A percentile compares a stretch with the other conserved stretches of the same genome.
phyloP scores from a whole-genome alignment of 2,113 vertebrate genomes.

The Diadophis punctatus region DNA sequence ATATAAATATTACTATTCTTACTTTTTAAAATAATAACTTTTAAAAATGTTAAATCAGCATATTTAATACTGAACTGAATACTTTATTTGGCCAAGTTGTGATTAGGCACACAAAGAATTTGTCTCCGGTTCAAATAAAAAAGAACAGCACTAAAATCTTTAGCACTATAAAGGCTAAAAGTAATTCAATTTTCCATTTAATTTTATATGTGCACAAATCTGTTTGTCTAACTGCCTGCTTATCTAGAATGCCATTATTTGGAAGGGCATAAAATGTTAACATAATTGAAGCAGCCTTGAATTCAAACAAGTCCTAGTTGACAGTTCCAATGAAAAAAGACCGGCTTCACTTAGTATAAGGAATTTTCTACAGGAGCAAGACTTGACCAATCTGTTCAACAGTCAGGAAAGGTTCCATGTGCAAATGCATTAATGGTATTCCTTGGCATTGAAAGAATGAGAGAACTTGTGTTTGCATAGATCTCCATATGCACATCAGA shows the following conservation, averaged over 20 bases:
- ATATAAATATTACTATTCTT: slow-evolving; percentile 59
- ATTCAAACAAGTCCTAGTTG: slow-evolving; percentile 18
- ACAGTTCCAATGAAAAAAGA: not conserved
- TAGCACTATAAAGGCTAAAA: not conserved
- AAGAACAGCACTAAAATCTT: not conserved
- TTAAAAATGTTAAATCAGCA: slow-evolving; percentile 52
- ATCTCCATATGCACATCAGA: not conserved
- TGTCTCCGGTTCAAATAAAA: not conserved
- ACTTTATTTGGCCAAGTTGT: too few species aligned
- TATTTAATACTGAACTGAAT: slow-evolving; percentile 11
- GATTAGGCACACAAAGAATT: too few species aligned
- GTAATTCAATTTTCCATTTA: not conserved
- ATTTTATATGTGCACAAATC: not conserved
- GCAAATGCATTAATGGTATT: not conserved
- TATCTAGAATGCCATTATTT: slow-evolving; percentile 6
- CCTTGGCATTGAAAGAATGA: not conserved
- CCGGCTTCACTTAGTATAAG: not conserved
- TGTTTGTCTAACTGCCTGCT: not conserved
- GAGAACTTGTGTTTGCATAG: not conserved
- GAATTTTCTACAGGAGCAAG: not conserved
- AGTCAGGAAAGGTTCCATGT: not conserved
- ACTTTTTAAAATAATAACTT: slow-evolving; percentile 39
- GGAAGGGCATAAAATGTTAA: slow-evolving; percentile 50
- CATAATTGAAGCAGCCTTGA: not conserved
- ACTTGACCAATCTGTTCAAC: not conserved